Conservation (phyloP, 2,888 invertebrate species). For the Oxycera nigricornis region DNA sequence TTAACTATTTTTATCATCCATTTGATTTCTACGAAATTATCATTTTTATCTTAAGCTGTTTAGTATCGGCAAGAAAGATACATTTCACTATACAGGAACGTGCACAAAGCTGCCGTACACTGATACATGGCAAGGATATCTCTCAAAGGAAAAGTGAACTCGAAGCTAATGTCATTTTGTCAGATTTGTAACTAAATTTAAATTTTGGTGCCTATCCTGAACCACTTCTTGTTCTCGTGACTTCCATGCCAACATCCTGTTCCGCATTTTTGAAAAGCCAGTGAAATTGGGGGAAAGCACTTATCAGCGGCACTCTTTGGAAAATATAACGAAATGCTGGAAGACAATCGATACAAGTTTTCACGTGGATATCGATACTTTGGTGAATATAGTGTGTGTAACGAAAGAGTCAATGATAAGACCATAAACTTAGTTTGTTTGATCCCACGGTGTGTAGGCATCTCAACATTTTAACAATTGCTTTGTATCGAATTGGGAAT, state of each 20-base stretch:
- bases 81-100: too few species aligned
- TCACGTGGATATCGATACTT: not conserved
- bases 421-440: too few species aligned
- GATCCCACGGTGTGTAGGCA: too few species aligned
- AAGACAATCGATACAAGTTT: not conserved
- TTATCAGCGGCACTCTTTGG: constrained; percentile 12
- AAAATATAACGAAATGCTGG: constrained; percentile 22
- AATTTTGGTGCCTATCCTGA: constrained; percentile 6
- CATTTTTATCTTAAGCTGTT: too few species aligned
- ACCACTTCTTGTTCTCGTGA: not conserved
- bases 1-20: too few species aligned
- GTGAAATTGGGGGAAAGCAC: constrained; percentile 4
- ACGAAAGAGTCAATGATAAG: too few species aligned
- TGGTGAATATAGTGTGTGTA: not conserved
- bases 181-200: constrained; percentile 33
- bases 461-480: too few species aligned
- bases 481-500: too few species aligned
- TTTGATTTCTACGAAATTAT: too few species aligned
- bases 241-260: not conserved
- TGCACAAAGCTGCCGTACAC: too few species aligned
- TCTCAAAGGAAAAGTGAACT: not conserved
- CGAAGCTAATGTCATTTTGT: constrained; percentile 15
- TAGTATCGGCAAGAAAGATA: too few species aligned
- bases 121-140: not conserved
- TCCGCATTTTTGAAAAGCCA: not conserved